Evolutionary conservation across 2,888 invertebrate species (phyloP).

Genomic region (Amblyteles armatorius): DNA sequence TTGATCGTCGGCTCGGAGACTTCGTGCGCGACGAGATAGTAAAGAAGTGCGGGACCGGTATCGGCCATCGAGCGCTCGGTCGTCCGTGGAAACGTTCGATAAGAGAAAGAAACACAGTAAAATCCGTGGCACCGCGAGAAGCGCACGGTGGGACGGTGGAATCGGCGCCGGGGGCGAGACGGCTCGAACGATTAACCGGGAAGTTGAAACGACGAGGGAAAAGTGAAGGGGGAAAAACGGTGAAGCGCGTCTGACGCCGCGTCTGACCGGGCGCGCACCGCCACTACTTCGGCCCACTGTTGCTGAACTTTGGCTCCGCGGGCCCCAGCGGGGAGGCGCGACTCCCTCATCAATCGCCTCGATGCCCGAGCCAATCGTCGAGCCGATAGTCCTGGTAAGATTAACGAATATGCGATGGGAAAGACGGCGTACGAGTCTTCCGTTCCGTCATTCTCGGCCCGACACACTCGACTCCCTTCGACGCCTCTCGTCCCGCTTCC

Average conservation of each 20-base stretch:
- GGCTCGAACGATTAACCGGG: constrained; percentile 8
- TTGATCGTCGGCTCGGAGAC: background rate
- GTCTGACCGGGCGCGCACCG: constrained; percentile 62
- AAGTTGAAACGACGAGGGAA: constrained; percentile 22
- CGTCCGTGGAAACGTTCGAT: background rate
- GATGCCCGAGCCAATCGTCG: background rate
- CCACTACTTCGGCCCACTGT: constrained; percentile 47
- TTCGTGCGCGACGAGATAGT: background rate
- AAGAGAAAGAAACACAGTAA: background rate
- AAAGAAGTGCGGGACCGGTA: background rate
- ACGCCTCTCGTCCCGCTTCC: background rate
- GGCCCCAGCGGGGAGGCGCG: background rate
- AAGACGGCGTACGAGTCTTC: background rate
- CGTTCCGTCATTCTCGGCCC: background rate
- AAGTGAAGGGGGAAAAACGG: constrained; percentile 47
- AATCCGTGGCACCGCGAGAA: no score
- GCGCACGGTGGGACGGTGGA: background rate
- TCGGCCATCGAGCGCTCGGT: background rate
- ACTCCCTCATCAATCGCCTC: constrained; percentile 23
- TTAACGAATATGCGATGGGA: background rate
- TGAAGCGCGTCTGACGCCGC: constrained; percentile 36
- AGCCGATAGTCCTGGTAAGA: constrained; percentile 27
- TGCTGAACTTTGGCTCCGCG: constrained; percentile 16
- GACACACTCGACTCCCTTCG: background rate
- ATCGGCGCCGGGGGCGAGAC: background rate